A percentile compares a stretch with the other conserved stretches of the same genome.
phyloP scores from a whole-genome alignment of 2,797 vertebrate species.

The Myotis pilosus region DNA sequence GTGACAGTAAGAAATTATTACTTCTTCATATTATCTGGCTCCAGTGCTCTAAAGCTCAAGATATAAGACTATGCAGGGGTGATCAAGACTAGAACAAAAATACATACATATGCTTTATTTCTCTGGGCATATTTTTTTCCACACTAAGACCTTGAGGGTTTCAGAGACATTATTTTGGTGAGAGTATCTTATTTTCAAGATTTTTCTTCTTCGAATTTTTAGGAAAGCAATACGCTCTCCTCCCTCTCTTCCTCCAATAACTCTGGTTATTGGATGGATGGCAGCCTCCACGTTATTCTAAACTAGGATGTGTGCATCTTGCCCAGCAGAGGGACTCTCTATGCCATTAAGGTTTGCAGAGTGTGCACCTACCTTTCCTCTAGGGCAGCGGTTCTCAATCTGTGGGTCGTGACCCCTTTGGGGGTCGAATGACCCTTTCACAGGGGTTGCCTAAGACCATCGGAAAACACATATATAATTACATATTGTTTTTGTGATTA shows the following conservation, averaged over 20 bases:
- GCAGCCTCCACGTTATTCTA: background rate
- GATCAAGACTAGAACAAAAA: slow-evolving; percentile 4
- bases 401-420: no score
- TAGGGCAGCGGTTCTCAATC: no score
- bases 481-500: no score
- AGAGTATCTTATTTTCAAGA: background rate
- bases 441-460: no score
- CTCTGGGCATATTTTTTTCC: background rate
- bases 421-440: no score
- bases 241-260: no score
- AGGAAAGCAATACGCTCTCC: background rate
- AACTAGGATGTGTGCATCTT: background rate
- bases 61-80: background rate
- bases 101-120: background rate
- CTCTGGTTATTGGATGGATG: background rate
- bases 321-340: background rate
- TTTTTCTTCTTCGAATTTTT: background rate
- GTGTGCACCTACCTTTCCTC: background rate
- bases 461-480: no score
- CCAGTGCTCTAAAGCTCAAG: background rate
- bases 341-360: background rate
- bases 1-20: background rate
- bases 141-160: background rate
- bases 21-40: background rate
- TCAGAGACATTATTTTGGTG: background rate